These are phyloP conservation scores for Paralichthys olivaceus DNA, from an alignment of 2,113 vertebrate species.

Conservation along the genomic window DNA sequence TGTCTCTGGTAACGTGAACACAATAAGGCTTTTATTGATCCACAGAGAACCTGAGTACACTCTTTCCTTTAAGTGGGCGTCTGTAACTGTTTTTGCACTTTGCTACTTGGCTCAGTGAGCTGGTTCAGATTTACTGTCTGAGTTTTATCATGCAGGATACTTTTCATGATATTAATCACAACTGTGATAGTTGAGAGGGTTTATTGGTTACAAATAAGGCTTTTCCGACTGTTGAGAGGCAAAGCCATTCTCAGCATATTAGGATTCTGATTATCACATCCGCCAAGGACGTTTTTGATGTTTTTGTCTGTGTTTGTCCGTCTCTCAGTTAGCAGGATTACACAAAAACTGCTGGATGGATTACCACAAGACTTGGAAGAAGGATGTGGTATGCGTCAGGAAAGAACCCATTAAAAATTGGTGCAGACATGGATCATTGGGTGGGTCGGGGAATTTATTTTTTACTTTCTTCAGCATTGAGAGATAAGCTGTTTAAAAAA, in stretches of 20 bases:
- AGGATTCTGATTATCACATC: neutral
- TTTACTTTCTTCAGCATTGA: no score
- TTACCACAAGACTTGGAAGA: no score
- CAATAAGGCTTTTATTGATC: conserved; percentile 68
- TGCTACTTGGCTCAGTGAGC: conserved; percentile 35
- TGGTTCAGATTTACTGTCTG: conserved; percentile 38
- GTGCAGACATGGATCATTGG: no score
- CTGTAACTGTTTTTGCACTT: conserved; percentile 67
- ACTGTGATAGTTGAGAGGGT: conserved; percentile 10
- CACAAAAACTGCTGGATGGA: no score
- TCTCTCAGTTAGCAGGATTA: neutral
- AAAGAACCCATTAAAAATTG: no score
- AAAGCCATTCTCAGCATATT: neutral
- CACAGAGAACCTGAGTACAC: conserved; percentile 49
- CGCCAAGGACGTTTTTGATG: neutral
- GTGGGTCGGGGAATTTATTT: no score
- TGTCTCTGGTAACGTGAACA: conserved; percentile 60
- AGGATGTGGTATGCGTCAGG: no score
- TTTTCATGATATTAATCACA: conserved; percentile 51
- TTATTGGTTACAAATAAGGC: conserved; percentile 15
- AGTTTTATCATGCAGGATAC: conserved; percentile 36
- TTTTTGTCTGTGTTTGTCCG: neutral
- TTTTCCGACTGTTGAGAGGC: conserved; percentile 15
- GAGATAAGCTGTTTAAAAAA: no score
- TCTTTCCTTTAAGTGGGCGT: conserved; percentile 57